Evolutionary conservation across 35 echinoderm and acorn worm genomes (phyloP).

Genomic region (Hemicentrotus pulcherrimus): DNA sequence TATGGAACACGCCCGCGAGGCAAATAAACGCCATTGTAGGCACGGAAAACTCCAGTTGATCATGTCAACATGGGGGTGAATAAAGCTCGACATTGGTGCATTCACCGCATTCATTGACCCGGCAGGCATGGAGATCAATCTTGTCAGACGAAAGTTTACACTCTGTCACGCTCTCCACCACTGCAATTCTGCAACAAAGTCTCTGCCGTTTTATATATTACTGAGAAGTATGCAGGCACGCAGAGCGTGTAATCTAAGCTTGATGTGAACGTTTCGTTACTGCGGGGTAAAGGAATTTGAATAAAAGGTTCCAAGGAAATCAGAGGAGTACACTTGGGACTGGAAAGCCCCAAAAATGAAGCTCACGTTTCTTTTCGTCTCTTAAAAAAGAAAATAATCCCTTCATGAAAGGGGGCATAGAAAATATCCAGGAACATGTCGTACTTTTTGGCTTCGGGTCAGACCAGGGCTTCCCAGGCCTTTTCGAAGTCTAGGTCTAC

Average conservation of each 20-base stretch:
- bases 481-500: background rate
- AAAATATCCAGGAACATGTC: background rate
- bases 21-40: slow-evolving; percentile 10
- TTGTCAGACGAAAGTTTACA: background rate
- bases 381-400: background rate
- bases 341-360: background rate
- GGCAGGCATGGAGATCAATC: background rate
- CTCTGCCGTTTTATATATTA: background rate
- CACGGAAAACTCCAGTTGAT: background rate
- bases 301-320: background rate
- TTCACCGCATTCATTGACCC: background rate
- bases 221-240: background rate
- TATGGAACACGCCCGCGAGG: background rate
- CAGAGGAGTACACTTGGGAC: background rate
- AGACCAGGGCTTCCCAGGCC: background rate
- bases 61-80: background rate
- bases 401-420: background rate
- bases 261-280: background rate
- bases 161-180: background rate
- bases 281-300: background rate
- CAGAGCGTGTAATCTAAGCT: background rate
- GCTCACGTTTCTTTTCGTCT: background rate
- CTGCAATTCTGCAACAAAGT: background rate
- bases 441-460: background rate
- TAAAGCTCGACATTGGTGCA: background rate